These are phyloP conservation scores for Gambelia wislizenii DNA, from an alignment of 2,797 vertebrate genomes.

Conservation along the genomic window DNA sequence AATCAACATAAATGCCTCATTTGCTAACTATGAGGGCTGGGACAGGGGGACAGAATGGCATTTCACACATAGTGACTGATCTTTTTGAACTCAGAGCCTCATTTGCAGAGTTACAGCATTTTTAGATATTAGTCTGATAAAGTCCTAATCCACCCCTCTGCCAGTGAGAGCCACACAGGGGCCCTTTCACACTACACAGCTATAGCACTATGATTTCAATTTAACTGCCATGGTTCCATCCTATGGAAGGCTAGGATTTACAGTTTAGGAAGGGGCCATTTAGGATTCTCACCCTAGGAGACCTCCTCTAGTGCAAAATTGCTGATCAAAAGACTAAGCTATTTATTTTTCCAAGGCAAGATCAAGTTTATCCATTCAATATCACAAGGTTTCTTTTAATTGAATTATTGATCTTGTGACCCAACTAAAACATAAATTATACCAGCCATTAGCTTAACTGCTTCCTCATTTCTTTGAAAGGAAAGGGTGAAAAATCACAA, in stretches of 20 bases:
- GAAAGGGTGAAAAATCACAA: not conserved
- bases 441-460: not conserved
- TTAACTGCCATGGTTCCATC: too few species aligned
- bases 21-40: constrained; percentile 8
- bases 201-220: too few species aligned
- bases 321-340: not conserved
- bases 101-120: constrained; percentile 22
- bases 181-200: too few species aligned
- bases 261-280: too few species aligned
- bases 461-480: not conserved
- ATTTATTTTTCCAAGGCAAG: constrained; percentile 16
- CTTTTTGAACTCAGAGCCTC: constrained; percentile 33
- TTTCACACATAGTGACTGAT: constrained; percentile 28
- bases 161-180: too few species aligned
- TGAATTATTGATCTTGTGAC: constrained; percentile 11
- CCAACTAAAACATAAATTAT: not conserved
- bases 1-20: constrained; percentile 29
- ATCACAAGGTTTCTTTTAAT: not conserved
- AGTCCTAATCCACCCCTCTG: too few species aligned
- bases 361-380: not conserved
- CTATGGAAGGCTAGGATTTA: too few species aligned
- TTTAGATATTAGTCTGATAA: too few species aligned
- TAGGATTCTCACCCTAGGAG: too few species aligned
- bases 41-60: not conserved
- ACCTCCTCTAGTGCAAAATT: too few species aligned